phyloP scores from a whole-genome alignment of 2,113 vertebrate species.

The Menidia beryllina region DNA sequence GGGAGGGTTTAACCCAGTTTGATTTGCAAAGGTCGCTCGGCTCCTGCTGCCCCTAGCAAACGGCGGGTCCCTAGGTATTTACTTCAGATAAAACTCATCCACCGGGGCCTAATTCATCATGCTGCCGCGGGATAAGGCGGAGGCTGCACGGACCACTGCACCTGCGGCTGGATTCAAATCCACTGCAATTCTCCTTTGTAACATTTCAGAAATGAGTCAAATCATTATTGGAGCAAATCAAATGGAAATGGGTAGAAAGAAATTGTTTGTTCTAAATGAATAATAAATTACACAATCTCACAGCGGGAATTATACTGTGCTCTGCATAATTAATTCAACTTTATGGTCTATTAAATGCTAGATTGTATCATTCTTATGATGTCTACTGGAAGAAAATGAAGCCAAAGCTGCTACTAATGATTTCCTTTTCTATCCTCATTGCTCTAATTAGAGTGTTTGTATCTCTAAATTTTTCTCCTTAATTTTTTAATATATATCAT shows the following conservation, averaged over 20 bases:
- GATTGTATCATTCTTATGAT: conserved; percentile 1
- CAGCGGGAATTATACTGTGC: not conserved
- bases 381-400: not conserved
- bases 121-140: conserved; percentile 1
- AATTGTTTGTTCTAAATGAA: conserved; percentile 14
- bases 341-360: not conserved
- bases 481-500: too few relatives aligned
- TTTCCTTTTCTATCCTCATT: not conserved
- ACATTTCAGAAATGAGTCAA: not conserved
- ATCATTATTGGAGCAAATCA: not conserved
- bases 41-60: conserved; percentile 27
- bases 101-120: conserved; percentile 20
- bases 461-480: conserved; percentile 5
- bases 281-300: conserved; percentile 28
- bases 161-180: conserved; percentile 31
- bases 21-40: conserved; percentile 24
- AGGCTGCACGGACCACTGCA: conserved; percentile 29
- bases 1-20: conserved; percentile 13
- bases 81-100: conserved; percentile 13
- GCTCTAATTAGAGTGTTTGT: too few relatives aligned
- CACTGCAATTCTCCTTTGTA: not conserved
- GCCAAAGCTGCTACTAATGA: not conserved
- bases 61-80: conserved; percentile 33
- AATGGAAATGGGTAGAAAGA: not conserved
- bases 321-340: conserved; percentile 21